These are phyloP conservation scores for Carettochelys insculpta DNA, from an alignment of 2,113 vertebrate species.

Conservation along the genomic window DNA sequence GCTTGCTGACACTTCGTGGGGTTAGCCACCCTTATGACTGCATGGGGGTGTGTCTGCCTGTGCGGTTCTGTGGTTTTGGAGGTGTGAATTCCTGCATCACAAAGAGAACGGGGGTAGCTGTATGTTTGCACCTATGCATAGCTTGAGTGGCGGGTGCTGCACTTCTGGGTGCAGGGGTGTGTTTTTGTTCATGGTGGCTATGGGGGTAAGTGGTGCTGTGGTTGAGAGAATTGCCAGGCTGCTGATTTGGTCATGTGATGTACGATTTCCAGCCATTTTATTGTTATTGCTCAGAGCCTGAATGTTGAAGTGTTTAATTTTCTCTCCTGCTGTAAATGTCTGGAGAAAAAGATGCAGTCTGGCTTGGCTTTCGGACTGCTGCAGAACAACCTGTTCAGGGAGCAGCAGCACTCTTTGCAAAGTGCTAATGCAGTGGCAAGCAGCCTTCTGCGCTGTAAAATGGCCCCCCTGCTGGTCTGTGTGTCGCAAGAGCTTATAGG, in stretches of 20 bases:
- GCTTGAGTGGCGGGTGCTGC: background rate
- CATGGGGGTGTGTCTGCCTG: background rate
- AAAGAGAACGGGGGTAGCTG: background rate
- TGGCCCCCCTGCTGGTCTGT: background rate
- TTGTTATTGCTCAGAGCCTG: slow-evolving; percentile 1
- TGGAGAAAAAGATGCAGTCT: slow-evolving; percentile 36
- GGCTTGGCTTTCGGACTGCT: slow-evolving; percentile 49
- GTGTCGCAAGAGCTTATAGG: background rate
- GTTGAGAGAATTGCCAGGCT: background rate
- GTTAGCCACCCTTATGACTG: background rate
- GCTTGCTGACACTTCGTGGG: background rate
- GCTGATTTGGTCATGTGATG: background rate
- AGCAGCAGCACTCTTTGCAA: slow-evolving; percentile 46
- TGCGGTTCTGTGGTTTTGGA: background rate
- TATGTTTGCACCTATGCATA: background rate
- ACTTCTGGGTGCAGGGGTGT: background rate
- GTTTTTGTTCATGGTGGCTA: background rate
- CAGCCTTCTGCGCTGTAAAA: slow-evolving; percentile 16
- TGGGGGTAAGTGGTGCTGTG: background rate
- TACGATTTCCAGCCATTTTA: background rate
- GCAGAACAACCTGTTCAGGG: slow-evolving; percentile 50
- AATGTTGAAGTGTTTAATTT: slow-evolving; percentile 52
- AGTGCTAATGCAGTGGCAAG: background rate
- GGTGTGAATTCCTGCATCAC: background rate
- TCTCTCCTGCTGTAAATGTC: slow-evolving; percentile 25